Base-by-base conservation (phyloP, 2,113 vertebrate species). In the Electrona antarctica region DNA sequence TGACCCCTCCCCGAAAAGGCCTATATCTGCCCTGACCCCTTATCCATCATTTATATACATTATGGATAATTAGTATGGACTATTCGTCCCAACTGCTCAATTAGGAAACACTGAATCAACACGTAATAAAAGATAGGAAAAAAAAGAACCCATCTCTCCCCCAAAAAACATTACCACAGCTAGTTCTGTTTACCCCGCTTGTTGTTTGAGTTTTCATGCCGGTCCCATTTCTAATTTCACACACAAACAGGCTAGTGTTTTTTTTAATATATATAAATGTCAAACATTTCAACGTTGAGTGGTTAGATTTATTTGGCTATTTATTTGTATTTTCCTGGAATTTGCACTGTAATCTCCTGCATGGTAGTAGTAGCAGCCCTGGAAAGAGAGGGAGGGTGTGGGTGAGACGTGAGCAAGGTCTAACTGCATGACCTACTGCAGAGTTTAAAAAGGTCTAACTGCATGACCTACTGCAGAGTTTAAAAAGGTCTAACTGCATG, bases 221-320 rank as follows among this genome's bases (percentile, higher is more conserved):
- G 80, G 78, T 77, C 78, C 85, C 77, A 69, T 73, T 78, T 78
- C 65, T 78, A 69, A 86, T 80, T 83, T 80, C 79, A 76, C 79
- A 78, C 74, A 50, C 67, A 75, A 75, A 82, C 80, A 73, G 45
- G 62, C 71, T 52, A 59, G 70, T 67, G 76, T 71, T 76, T 76
- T 86, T 86, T 86, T 77, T 85, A 68, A 21, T 21, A 21, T 21
- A 21, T 41, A 6, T 41, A 41, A 41, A 41, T 84, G 79, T 88
- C 83, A 87, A 57, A 75, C 68, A 75, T 74, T 71, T 45, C 49
- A 84, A 75, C 76, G 75, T 78, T 81, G 54, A 78, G 75, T 76
- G 66, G 59, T 64, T 28, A 67, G n/a, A 6, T 13, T 52, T 48
- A 15, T 41, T 28, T 8, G 62, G 28, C 66, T 73, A 50, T 66